Base-by-base conservation (phyloP, 1,140 invertebrate species). In the Magallana angulata region DNA sequence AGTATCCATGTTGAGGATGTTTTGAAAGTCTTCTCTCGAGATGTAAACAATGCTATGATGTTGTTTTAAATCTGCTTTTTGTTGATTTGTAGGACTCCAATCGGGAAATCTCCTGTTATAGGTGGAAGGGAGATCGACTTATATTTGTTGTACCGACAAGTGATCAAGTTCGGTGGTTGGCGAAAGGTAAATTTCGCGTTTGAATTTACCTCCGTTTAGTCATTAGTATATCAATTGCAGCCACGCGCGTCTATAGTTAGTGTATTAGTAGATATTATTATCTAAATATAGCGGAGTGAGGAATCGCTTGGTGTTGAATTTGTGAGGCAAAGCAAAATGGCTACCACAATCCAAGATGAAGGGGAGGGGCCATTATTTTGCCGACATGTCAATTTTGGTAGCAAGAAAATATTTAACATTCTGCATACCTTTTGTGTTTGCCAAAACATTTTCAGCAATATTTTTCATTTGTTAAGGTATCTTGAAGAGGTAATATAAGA, bases 141-240 rank as follows among this genome's bases (percentile, higher is more conserved):
- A 82, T 98, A 98, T 95, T 96, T 97, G 80, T 96, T 99, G 83
- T 99, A 99, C 94, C 96, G 96, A 89, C 96, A 98, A 92, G 98
- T 99, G n/a, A 98, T 97, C 88, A 96, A 97, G 84, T 96, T 97
- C 92, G 98, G 98, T 92, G 98, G 98, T 93, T 98, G 98, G 96
- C 96, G 98, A 91, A 98, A 98, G 96, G 98, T 99, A 95, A 96
- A 87, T 62, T 91, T 86, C 82, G 88, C 87, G 68, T 92, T 92
- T 91, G 90, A 91, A 91, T 92, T 92, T 92, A 90, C 92, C 92
- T 91, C 91, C 87, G 86, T 89, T 85, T 84, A 90, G 89, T 88
- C 86, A 86, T 86, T 88, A 90, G 80, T 89, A 87, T 89, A 89
- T 89, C 89, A 89, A 87, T 89, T 87, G 89, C 84, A 87, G 86